Evolutionary conservation across 1,140 invertebrate species (phyloP), one percentile per base, ranked within the genome.

Genomic region (Aphaenogaster rudis): DNA sequence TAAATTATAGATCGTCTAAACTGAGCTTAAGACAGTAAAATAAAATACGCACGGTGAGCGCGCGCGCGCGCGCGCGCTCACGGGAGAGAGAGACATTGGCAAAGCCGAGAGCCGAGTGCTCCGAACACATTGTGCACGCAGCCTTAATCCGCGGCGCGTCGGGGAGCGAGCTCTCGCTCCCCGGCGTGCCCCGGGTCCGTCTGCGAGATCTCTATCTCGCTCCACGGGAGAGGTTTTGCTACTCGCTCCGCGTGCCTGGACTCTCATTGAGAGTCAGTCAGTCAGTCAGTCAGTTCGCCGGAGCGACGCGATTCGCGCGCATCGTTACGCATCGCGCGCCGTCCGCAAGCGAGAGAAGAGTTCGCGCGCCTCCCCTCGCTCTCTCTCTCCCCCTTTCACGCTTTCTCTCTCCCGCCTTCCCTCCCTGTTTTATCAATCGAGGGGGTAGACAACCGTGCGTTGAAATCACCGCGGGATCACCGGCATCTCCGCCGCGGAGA

Each of bases 191-290:
- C 48, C 48, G 66, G 48, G 64, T 57, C 48, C 78, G 67, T 84
- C 67, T 61, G 67, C 80, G 69, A 72, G 69, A 84, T 84, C 54
- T 74, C 80, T 72, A 71, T 81, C 66, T 82, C 66, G 67, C 67
- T 82, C 54, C 59, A n/a, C 57, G n/a, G 52, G 52, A 82, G 80
- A 72, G 80, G 67, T 48, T 69, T 90, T 71, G 89, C 86, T 84
- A 87, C 76, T 69, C 52, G 59, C 50, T 39, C 21, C 48, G 61
- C 63, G 87, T 86, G 89, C 92, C 92, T 93, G 92, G 93, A 54
- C 64, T 94, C 93, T 94, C 92, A 94, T 94, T 95, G 94, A 95
- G 93, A 95, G 93, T 94, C 93, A 94, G 94, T 95, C 93, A 94
- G 94, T 94, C 94, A 94, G 94, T 94, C 94, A 94, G 93, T 94